Conservation (phyloP, 53 echinoderm and acorn worm genomes). For the Actinopyga echinites region DNA sequence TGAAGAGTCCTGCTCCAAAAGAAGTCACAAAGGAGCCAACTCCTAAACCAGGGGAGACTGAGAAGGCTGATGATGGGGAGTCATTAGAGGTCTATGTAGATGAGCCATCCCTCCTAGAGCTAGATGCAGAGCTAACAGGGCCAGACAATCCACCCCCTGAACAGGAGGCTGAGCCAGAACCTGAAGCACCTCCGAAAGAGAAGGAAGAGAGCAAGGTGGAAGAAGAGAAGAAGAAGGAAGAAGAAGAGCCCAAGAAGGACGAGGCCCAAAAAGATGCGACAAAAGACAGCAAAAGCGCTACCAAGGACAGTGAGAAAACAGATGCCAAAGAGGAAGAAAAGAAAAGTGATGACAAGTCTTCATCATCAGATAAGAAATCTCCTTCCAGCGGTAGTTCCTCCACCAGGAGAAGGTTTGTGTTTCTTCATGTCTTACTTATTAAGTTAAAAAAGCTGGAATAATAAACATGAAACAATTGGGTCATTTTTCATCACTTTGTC, state of each 20-base stretch:
- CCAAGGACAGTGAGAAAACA: conserved; percentile 43
- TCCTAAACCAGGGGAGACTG: conserved; percentile 44
- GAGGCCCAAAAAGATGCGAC: conserved; percentile 36
- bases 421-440: conserved; percentile 40
- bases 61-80: conserved; percentile 78
- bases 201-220: conserved; percentile 10
- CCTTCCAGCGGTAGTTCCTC: conserved; percentile 29
- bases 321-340: conserved; percentile 66
- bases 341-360: conserved; percentile 50
- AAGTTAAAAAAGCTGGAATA: too few species aligned
- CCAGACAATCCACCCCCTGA: conserved; percentile 42
- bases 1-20: conserved; percentile 61
- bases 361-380: conserved; percentile 63
- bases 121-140: conserved; percentile 88
- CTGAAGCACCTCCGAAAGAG: conserved; percentile 31
- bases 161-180: conserved; percentile 24
- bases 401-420: conserved; percentile 89
- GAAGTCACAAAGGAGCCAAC: conserved; percentile 59
- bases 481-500: too few species aligned
- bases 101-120: conserved; percentile 86
- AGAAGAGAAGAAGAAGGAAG: conserved; percentile 56
- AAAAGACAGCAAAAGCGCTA: conserved; percentile 26
- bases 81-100: conserved; percentile 96
- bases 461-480: too few species aligned
- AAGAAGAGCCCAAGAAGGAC: conserved; percentile 25